Conservation (phyloP, 2,888 invertebrate genomes). For the Apotomis capreana region DNA sequence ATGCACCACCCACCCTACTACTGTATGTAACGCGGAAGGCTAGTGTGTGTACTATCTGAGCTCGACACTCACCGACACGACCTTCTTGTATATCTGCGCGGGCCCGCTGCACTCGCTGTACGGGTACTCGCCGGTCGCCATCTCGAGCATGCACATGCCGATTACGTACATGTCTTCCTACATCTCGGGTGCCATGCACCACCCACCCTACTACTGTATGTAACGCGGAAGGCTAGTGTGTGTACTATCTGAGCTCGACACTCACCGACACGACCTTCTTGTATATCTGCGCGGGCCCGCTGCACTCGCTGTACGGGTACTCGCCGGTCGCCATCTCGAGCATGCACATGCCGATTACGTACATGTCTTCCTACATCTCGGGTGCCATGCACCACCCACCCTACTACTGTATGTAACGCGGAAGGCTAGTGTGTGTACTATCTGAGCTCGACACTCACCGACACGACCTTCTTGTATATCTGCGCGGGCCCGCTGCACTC, state of each 20-base stretch:
- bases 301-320: constrained; percentile 99
- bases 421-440: too few species aligned
- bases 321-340: constrained; percentile 99
- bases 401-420: too few species aligned
- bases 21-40: too few species aligned
- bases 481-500: constrained; percentile 99
- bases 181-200: too few species aligned
- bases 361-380: constrained; percentile 99
- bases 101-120: too few species aligned
- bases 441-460: constrained; percentile 82
- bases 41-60: too few species aligned
- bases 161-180: too few species aligned
- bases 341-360: constrained; percentile 99
- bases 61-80: background rate
- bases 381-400: constrained; percentile 89
- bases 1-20: constrained; percentile 77
- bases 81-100: background rate
- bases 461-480: constrained; percentile 99
- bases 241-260: constrained; percentile 42
- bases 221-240: too few species aligned
- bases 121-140: too few species aligned
- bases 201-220: too few species aligned
- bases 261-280: constrained; percentile 98
- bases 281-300: constrained; percentile 99
- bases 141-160: too few species aligned